phyloP scores from a whole-genome alignment of 1,140 invertebrate species.

The Theocolax elegans region DNA sequence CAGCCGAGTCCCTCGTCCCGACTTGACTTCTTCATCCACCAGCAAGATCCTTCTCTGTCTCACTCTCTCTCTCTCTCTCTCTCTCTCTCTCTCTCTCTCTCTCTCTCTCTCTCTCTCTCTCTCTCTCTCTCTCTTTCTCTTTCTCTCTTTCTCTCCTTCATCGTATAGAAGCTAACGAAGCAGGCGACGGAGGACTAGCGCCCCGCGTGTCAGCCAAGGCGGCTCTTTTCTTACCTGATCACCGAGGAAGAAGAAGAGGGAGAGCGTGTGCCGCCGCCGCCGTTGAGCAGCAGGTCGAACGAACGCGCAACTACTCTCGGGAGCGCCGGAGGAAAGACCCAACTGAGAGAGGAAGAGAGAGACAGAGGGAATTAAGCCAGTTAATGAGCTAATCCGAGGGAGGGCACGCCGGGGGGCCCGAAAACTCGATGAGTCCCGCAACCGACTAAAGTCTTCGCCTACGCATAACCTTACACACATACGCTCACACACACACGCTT shows the following conservation, averaged over 20 bases:
- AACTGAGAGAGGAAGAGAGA: conserved; percentile 34
- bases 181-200: conserved; percentile 55
- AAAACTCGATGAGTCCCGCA: neutral
- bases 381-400: conserved; percentile 65
- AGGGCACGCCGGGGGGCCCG: conserved; percentile 25
- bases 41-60: neutral
- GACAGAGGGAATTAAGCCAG: conserved; percentile 46
- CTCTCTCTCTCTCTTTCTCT: conserved; percentile 29
- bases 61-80: neutral
- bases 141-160: conserved; percentile 16
- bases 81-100: conserved; percentile 40
- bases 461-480: neutral
- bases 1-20: neutral
- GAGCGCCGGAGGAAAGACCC: conserved; percentile 29
- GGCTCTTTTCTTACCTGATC: conserved; percentile 68
- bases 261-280: conserved; percentile 37
- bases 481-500: too few species aligned
- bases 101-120: conserved; percentile 43
- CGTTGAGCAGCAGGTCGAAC: neutral
- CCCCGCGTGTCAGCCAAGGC: conserved; percentile 67
- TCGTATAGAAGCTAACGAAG: conserved; percentile 58
- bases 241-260: conserved; percentile 36
- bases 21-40: conserved; percentile 52
- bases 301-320: conserved; percentile 7
- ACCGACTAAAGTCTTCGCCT: neutral